Percentiles rank a stretch among this genome's conserved stretches.
Evolutionary conservation across 2,113 vertebrate species (phyloP).

Genomic region (Suricata suricatta): DNA sequence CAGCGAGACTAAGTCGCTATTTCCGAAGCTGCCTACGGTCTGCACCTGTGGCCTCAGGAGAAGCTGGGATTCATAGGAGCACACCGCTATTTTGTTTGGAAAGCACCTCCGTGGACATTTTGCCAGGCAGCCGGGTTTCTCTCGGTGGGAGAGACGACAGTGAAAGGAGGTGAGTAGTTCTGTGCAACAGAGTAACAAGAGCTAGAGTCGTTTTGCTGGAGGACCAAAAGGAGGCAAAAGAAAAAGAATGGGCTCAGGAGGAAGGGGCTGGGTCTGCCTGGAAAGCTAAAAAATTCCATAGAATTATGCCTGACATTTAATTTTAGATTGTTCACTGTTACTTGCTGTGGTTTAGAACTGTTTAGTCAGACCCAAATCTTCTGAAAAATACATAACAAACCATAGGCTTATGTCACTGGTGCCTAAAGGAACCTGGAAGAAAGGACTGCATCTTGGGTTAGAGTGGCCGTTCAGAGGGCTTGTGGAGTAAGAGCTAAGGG

Average conservation of each 20-base stretch:
- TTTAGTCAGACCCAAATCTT: background rate
- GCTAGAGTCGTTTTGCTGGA: background rate
- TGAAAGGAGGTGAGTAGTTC: background rate
- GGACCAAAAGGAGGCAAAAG: background rate
- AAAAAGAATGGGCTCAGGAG: background rate
- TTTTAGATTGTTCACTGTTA: background rate
- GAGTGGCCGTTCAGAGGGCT: background rate
- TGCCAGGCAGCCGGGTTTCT: background rate
- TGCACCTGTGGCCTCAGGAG: conserved; percentile 19
- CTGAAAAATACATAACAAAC: background rate
- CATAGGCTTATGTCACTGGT: background rate
- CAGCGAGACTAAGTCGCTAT: background rate
- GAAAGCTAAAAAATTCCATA: background rate
- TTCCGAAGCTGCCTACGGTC: background rate
- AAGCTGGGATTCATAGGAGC: background rate
- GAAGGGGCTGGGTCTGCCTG: background rate
- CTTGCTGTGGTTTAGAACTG: background rate
- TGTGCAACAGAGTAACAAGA: background rate
- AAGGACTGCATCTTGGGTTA: no score
- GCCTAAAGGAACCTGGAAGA: background rate
- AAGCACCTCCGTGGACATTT: background rate
- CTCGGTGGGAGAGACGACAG: background rate
- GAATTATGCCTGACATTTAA: background rate
- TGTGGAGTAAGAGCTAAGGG: background rate
- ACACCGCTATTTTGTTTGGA: conserved; percentile 47